Base-by-base conservation (phyloP, 2,113 vertebrate genomes). In the Thunnus thynnus region DNA sequence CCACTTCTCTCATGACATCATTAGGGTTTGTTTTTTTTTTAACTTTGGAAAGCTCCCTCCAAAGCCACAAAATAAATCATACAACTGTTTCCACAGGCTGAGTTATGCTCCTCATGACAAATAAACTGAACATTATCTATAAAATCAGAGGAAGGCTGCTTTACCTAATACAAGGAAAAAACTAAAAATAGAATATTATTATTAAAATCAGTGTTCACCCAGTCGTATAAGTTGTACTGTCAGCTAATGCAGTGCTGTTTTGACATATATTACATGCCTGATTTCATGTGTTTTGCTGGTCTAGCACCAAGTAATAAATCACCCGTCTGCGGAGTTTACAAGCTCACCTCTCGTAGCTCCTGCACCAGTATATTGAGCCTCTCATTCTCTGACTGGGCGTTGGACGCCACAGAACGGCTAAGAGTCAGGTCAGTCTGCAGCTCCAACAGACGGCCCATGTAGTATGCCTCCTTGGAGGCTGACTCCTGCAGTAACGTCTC, bases 401-500 rank as follows among this genome's bases (percentile, higher is more conserved):
- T 99, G 79, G 96, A 97, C 48, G 97, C 95, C 75, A 96, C 95
- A 0, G 96, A 95, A 2, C 94, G 96, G 92, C 95, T 97, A 52
- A 97, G 94, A 14, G 96, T 97, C 78, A 99, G 91, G 72, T 99
- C 98, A 0, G 95, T 96, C 94, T 99, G 97, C 94, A 99, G 95
- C 90, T 98, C 98, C 95, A 98, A 52, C 70, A 99, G 95, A 22
- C 97, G 97, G 61, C 95, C 94, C 3, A 97, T 91, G 86, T 99
- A 99, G 88, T 98, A 98, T 17, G 97, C 97, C 91, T 99, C 98
- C 91, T 98, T 99, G 0, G 96, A 98, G 0, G 98, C 98, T 0
- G 97, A 99, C 84, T 99, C 98, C 93, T 97, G 97, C 52, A 99
- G 96, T 17, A 99, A 93, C 0, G 97, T 97, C 89, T 99, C 98